Base-by-base conservation (phyloP, 2,888 invertebrate species). In the Macropis europaea region DNA sequence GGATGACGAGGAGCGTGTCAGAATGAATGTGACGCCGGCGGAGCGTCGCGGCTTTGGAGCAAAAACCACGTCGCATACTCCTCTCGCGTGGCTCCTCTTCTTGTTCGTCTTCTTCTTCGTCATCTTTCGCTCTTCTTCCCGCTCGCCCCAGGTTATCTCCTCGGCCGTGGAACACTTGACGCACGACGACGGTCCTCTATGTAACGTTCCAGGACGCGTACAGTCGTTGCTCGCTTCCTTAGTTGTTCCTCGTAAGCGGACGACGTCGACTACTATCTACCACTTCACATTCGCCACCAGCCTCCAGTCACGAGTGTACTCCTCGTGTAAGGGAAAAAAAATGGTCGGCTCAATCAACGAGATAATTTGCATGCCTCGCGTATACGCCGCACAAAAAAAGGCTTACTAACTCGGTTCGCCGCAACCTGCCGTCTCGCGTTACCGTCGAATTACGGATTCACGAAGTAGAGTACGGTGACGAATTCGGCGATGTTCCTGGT, bases 11-110 rank as follows among this genome's bases (percentile, higher is more conserved):
- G 74, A 83, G 75, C 81, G 79, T 82, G 84, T 82, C 83, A 77
- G 78, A 82, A 83, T 82, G 79, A 82, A 85, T 84, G 81, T 79
- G 86, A 82, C 85, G 85, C 85, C 84, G 80, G 77, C 79, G 73
- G 76, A 82, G 77, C 81, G 85, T 80, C 85, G 81, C 82, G 81
- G 79, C 81, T 80, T 52, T 64, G 56, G 36, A 50, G 77, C 82
- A 86, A 86, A 86, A 85, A 86, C 71, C 63, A 60, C 70, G 82
- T 81, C 82, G 80, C 79, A 74, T 70, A 73, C 70, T 78, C 73
- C 68, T 79, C 77, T 77, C 82, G 82, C 84, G 83, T 82, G 81
- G 71, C 77, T 82, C 59, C 56, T 78, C 64, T 73, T 76, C 68
- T 77, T 66, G 54, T 38, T 69, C 59, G 30, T 40, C 50, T 43